These are phyloP conservation scores for Steinernema khuongi DNA, from an alignment of 1,140 invertebrate genomes.

Conservation along the genomic window DNA sequence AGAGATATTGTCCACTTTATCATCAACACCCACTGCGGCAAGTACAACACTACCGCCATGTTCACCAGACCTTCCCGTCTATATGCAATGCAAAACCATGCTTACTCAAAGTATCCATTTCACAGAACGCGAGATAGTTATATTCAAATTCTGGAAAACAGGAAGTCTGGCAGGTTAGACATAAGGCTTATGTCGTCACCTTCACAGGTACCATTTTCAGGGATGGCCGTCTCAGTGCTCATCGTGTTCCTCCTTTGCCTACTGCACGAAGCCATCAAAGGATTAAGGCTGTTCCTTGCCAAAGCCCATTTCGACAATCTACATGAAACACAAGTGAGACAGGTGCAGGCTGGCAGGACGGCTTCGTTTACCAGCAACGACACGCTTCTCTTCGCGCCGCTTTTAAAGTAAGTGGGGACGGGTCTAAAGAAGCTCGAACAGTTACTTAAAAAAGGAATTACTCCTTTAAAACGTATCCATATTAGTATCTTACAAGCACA, in stretches of 20 bases:
- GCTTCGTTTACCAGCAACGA: conserved; percentile 1
- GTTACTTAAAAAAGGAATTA: neutral
- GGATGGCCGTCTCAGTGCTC: conserved; percentile 35
- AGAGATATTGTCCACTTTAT: neutral
- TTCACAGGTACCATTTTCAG: conserved; percentile 19
- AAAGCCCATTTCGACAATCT: conserved; percentile 22
- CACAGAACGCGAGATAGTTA: neutral
- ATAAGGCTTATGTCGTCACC: neutral
- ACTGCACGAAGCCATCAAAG: conserved; percentile 39
- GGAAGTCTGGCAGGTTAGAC: conserved; percentile 19
- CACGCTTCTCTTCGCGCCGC: conserved; percentile 26
- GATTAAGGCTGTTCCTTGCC: conserved; percentile 25
- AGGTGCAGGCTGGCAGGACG: no score
- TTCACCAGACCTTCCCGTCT: neutral
- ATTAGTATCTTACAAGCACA: no score
- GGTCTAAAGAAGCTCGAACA: neutral
- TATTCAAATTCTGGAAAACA: conserved; percentile 33
- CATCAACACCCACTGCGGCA: neutral
- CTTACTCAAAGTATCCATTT: neutral
- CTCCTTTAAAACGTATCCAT: no score
- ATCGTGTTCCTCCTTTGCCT: conserved; percentile 38
- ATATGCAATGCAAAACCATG: neutral
- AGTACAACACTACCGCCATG: neutral
- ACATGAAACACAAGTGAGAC: neutral
- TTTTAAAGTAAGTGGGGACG: conserved; percentile 29